phyloP scores from a whole-genome alignment of 1,140 invertebrate genomes.

The Hyposmocoma kahamanoa region DNA sequence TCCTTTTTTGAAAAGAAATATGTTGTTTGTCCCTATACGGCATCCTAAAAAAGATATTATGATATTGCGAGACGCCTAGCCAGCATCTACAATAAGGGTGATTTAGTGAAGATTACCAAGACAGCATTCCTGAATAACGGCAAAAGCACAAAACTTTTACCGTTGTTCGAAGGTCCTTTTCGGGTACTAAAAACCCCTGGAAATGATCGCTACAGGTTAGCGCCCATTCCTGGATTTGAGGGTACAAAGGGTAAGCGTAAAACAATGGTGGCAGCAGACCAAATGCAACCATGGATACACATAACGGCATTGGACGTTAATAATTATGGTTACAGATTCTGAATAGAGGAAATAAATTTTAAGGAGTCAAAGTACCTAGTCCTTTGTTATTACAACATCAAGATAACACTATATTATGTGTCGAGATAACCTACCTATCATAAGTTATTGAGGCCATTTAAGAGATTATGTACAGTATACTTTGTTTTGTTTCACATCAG shows the following conservation, averaged over 20 bases:
- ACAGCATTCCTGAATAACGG: neutral
- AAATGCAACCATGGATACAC: neutral
- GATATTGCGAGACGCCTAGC: neutral
- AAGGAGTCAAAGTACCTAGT: neutral
- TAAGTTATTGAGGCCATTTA: neutral
- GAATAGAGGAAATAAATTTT: neutral
- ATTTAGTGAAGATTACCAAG: constrained; percentile 4
- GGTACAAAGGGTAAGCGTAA: neutral
- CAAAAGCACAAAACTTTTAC: constrained; percentile 1
- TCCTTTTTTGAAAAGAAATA: too few species aligned
- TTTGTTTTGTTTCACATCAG: neutral
- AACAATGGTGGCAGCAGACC: neutral
- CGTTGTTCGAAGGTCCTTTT: neutral
- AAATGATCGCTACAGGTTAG: neutral
- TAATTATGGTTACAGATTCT: neutral
- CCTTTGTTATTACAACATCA: neutral
- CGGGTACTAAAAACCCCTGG: neutral
- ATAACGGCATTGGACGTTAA: neutral
- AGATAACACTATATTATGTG: neutral
- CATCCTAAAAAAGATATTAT: neutral
- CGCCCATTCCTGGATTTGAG: neutral
- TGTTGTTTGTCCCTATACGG: too few species aligned
- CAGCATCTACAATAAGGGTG: neutral
- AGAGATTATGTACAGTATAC: neutral
- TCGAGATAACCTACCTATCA: neutral